Conservation (phyloP, 1,140 invertebrate genomes). For the Aethina tumida region DNA sequence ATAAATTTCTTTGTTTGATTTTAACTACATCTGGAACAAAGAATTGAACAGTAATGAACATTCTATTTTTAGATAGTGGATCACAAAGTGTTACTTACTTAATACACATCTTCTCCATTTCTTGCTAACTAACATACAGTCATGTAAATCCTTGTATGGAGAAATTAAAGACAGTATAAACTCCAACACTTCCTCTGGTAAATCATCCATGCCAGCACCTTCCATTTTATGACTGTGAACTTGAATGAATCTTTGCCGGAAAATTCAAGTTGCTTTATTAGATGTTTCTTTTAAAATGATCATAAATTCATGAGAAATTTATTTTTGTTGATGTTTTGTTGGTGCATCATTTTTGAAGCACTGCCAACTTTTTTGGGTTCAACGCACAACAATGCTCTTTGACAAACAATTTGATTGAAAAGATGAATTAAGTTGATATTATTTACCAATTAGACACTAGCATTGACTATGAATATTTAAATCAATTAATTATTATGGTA, state of each 20-base stretch:
- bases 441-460: too few species aligned
- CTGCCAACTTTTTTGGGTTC: too few species aligned
- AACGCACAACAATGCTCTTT: too few species aligned
- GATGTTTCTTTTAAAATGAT: too few species aligned
- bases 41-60: constrained; percentile 3
- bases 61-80: not conserved
- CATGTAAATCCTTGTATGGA: constrained; percentile 80
- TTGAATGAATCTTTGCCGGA: too few species aligned
- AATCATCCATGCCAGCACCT: constrained; percentile 44
- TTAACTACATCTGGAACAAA: constrained; percentile 58
- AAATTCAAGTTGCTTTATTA: too few species aligned
- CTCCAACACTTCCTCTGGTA: constrained; percentile 88
- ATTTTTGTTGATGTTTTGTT: constrained; percentile 17
- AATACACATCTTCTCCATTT: constrained; percentile 71
- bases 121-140: constrained; percentile 75
- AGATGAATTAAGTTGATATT: too few species aligned
- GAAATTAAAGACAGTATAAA: constrained; percentile 82
- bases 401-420: too few species aligned
- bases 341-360: not conserved
- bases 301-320: constrained; percentile 9
- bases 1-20: constrained; percentile 54
- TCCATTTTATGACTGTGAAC: constrained; percentile 1
- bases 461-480: too few species aligned
- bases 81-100: constrained; percentile 49
- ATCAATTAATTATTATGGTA: too few species aligned